phyloP scores from a whole-genome alignment of 2,797 vertebrate species.

The Acipenser transmontanus region DNA sequence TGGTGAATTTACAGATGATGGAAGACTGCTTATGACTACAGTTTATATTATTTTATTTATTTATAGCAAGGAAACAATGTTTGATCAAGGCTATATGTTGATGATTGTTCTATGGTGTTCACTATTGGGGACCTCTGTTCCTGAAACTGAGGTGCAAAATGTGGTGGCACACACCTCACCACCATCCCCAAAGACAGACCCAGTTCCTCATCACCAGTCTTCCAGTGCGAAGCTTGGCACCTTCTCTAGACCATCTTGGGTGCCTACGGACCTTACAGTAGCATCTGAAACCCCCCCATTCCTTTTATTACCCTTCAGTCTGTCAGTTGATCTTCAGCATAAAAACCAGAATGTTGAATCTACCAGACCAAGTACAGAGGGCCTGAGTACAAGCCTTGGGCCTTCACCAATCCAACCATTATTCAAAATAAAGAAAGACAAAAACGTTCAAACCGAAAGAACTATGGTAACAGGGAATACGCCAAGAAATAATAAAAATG shows the following conservation, averaged over 20 bases:
- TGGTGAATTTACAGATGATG: slow-evolving; percentile 5
- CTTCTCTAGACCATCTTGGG: slow-evolving; percentile 22
- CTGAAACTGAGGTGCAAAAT: slow-evolving; percentile 24
- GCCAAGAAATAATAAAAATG: too few relatives aligned
- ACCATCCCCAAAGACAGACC: slow-evolving; percentile 17
- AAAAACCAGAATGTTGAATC: slow-evolving; percentile 29
- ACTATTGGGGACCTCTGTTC: slow-evolving; percentile 26
- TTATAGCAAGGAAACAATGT: slow-evolving; percentile 27
- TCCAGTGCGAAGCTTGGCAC: slow-evolving; percentile 11
- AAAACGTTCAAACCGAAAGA: too few relatives aligned
- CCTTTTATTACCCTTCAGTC: slow-evolving; percentile 18
- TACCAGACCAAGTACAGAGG: slow-evolving; percentile 23
- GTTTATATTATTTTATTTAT: not conserved
- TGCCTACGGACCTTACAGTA: slow-evolving; percentile 12
- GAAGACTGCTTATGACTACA: slow-evolving; percentile 15
- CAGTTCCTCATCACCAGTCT: slow-evolving; percentile 11
- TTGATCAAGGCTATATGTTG: slow-evolving; percentile 20
- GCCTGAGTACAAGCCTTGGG: not conserved
- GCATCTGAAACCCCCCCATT: slow-evolving; percentile 29
- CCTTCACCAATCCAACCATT: not conserved
- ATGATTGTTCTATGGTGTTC: slow-evolving; percentile 35
- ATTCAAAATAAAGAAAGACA: not conserved
- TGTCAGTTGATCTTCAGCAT: slow-evolving; percentile 31
- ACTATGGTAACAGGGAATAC: too few relatives aligned
- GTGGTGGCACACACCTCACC: slow-evolving; percentile 21